phyloP scores from a whole-genome alignment of 2,797 vertebrate species.

The Limosa lapponica region DNA sequence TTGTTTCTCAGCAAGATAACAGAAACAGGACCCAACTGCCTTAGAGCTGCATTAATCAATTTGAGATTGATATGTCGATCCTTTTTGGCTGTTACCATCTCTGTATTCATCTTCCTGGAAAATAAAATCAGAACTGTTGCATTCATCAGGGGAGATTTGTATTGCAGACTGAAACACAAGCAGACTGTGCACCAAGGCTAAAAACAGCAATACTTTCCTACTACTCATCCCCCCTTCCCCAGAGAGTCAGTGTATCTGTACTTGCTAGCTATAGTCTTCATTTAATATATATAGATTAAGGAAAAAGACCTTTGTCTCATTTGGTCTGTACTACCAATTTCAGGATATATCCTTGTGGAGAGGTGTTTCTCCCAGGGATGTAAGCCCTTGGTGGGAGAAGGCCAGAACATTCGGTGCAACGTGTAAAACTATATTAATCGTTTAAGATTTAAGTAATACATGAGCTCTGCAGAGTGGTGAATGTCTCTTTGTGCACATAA shows the following conservation, averaged over 20 bases:
- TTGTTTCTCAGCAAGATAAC: neutral
- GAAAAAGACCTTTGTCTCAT: neutral
- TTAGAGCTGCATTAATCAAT: constrained; percentile 4
- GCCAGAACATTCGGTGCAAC: neutral
- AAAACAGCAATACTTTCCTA: neutral
- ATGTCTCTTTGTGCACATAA: constrained; percentile 55
- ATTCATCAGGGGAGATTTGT: neutral
- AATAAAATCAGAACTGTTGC: neutral
- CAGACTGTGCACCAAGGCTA: neutral
- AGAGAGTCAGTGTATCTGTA: neutral
- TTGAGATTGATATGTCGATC: neutral
- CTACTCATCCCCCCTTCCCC: neutral
- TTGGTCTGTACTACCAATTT: neutral
- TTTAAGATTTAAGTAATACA: neutral
- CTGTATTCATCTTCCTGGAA: neutral
- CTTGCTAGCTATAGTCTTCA: neutral
- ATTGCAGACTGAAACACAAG: neutral
- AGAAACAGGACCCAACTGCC: neutral
- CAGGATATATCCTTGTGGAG: neutral
- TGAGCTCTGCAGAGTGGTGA: constrained; percentile 8
- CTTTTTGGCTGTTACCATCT: neutral
- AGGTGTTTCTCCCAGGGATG: neutral
- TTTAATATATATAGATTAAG: neutral
- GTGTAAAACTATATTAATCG: neutral
- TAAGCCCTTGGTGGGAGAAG: neutral